phyloP scores from a whole-genome alignment of 2,113 vertebrate species.

The Nothoprocta pentlandii region DNA sequence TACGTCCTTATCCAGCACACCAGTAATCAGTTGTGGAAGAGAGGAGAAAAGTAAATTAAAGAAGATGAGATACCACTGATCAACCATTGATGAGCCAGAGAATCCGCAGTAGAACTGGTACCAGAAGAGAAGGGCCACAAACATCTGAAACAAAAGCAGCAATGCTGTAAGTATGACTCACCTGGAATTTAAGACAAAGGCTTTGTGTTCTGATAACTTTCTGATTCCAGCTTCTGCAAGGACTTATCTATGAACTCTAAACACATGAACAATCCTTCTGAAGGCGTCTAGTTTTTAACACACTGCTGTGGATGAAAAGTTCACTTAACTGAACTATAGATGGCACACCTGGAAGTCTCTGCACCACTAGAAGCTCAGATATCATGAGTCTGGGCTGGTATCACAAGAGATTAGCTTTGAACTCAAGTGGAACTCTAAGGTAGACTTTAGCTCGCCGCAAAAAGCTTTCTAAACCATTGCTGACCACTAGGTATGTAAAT shows the following conservation, averaged over 20 bases:
- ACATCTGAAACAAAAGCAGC: conserved; percentile 85
- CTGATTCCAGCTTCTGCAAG: background rate
- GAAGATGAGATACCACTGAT: conserved; percentile 99
- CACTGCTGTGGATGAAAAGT: background rate
- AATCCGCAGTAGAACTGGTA: conserved; percentile 99
- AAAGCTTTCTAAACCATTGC: background rate
- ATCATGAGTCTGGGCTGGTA: background rate
- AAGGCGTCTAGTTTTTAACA: background rate
- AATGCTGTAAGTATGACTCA: background rate
- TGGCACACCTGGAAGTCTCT: background rate
- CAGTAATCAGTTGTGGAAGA: conserved; percentile 95
- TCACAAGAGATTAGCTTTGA: background rate
- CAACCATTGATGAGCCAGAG: conserved; percentile 95
- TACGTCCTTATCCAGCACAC: conserved; percentile 94
- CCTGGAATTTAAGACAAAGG: background rate
- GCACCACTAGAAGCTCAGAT: background rate
- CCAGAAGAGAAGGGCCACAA: conserved; percentile 97
- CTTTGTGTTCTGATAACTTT: background rate
- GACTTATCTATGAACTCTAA: background rate
- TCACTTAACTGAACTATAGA: background rate
- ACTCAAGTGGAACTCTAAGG: background rate
- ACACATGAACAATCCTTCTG: fast-evolving
- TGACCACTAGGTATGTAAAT: background rate
- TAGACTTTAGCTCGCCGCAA: background rate
- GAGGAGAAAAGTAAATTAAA: conserved; percentile 98